Conservation (phyloP, 2,113 vertebrate species). For the Syngnathus typhle region DNA sequence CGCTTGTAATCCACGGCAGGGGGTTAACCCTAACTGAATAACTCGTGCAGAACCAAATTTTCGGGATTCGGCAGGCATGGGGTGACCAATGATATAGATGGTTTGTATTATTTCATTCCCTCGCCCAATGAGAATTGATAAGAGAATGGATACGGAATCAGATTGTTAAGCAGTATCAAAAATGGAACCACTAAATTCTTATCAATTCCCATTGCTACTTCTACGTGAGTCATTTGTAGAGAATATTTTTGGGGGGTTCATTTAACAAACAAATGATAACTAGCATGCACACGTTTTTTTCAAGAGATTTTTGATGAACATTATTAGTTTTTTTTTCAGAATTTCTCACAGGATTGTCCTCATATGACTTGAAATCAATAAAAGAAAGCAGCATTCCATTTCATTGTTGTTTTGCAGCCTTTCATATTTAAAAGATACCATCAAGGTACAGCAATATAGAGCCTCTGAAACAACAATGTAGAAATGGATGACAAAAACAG, state of each 20-base stretch:
- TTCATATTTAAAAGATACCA: conserved; percentile 25
- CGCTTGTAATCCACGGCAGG: too few species aligned
- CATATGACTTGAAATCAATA: conserved; percentile 39
- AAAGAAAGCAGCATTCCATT: conserved; percentile 38
- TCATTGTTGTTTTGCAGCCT: conserved; percentile 23
- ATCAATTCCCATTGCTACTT: not conserved
- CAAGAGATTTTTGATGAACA: not conserved
- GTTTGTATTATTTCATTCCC: too few species aligned
- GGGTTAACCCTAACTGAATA: too few species aligned
- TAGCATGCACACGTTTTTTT: not conserved
- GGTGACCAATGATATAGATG: too few species aligned
- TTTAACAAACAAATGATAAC: not conserved
- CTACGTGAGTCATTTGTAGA: not conserved
- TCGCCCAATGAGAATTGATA: not conserved
- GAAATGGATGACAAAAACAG: not conserved
- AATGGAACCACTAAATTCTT: not conserved
- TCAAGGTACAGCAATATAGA: conserved; percentile 14
- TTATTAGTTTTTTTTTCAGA: not conserved
- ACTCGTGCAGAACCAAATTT: too few species aligned
- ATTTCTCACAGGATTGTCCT: conserved; percentile 12
- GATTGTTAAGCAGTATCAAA: not conserved
- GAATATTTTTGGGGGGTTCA: conserved; percentile 1
- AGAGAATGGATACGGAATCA: not conserved
- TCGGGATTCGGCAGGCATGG: too few species aligned
- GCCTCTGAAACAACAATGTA: not conserved